Base-by-base conservation (phyloP, 2,888 invertebrate genomes). In the Halictus ligatus region DNA sequence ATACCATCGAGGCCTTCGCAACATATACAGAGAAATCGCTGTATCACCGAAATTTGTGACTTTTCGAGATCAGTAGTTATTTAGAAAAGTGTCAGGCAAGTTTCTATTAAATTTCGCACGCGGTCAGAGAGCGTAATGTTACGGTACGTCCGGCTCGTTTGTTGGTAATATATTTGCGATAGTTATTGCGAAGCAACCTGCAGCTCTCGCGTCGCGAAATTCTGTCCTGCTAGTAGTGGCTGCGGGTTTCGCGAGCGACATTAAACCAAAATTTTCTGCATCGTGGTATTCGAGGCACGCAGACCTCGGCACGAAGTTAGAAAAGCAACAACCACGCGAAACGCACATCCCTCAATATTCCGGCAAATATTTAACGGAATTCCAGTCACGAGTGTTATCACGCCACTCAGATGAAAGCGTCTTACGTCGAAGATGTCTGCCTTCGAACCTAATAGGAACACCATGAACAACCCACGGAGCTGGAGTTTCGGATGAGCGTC, bases 361-460 rank as follows among this genome's bases (percentile, higher is more conserved):
- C n/a, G 15, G 40, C 46, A 64, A 69, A 40, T 77, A 79, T 80
- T 67, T 64, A 73, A 75, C 40, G 58, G 72, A 25, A 89, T 89
- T 87, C 87, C 77, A 58, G 89, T 89, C 89, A 89, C 89, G 89
- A 81, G 75, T 60, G 84, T 77, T 82, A 80, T 84, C 87, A 80
- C 74, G 88, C 60, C 85, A 84, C 85, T 84, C 84, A 78, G 80
- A 78, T 89, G 73, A 80, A 83, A 82, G 78, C 79, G 72, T 77
- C 60, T 84, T 74, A 10, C 67, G 74, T 18, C 13, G 43, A 54
- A 82, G 43, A 78, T 79, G 54, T 80, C 82, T 73, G 79, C 74
- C 54, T 79, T 58, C 48, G 43, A 54, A 75, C 48, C 79, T 29
- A 54, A 75, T 69, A 67, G 71, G n/a, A 40, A 71, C 71, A 43